Base-by-base conservation (phyloP, 2,797 vertebrate genomes). In the Manis javanica region DNA sequence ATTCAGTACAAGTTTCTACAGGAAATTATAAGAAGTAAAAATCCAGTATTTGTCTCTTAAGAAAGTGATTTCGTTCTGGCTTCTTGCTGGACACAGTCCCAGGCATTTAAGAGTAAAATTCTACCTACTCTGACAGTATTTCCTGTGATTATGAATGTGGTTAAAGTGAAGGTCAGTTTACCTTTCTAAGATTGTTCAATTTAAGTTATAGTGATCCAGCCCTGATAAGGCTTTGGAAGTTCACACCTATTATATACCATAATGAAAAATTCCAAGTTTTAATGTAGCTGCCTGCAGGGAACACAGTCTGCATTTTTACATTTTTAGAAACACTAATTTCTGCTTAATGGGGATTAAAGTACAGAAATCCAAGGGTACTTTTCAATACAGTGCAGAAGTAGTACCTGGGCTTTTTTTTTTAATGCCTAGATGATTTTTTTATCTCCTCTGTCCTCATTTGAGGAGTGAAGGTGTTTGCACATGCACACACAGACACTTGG, bases 181-280 rank as follows among this genome's bases (percentile, higher is more conserved):
- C 37, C 63, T 87, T 96, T 94, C 97, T 98, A 59, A 93, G 71
- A 95, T 96, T 59, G 72, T 97, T 98, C 81, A 85, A 91, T 95
- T 87, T 64, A 68, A 75, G 61, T 91, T 75, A 29, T 2, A 95
- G 86, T 95, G 97, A 94, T 87, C 92, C 87, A 95, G 93, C 82
- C 37, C 63, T 64, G 87, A 93, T 88, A 94, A 66, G 91, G 34
- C 88, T 95, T 96, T 29, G n/a, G 94, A 79, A 97, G 89, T 83
- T 92, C 94, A 74, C 59, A 10, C 74, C 53, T 97, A n/a, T 96
- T 97, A 55, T 42, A 81, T 92, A 90, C 68, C 31, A 39, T 61
- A 78, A 90, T 87, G 86, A 92, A 64, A 94, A 97, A 97, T 83
- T 63, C 31, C 7, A 74, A 34, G 71, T 83, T 97, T 87, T 42